A percentile compares a stretch with the other conserved stretches of the same genome.
Conservation (phyloP, 2,888 invertebrate genomes). For the Lysandra coridon region DNA sequence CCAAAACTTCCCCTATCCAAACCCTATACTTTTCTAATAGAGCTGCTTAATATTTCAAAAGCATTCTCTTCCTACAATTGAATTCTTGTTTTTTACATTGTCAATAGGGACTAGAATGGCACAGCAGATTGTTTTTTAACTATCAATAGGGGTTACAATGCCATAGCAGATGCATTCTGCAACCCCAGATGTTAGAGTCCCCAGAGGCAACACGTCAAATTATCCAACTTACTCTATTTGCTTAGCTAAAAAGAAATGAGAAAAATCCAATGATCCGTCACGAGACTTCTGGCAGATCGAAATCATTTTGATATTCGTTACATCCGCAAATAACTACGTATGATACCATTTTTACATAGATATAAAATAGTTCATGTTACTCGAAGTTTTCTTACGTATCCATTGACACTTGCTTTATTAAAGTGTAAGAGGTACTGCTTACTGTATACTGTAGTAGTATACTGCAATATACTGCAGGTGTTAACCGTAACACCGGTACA, state of each 20-base stretch:
- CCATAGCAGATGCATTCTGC: conserved; percentile 40
- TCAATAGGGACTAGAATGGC: background rate
- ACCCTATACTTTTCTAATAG: conserved; percentile 29
- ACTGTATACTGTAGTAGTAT: too few relatives aligned
- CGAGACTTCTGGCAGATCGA: background rate
- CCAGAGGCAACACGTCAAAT: conserved; percentile 59
- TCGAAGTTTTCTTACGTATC: too few relatives aligned
- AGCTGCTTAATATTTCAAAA: conserved; percentile 56
- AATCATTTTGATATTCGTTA: background rate
- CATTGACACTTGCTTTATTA: too few relatives aligned
- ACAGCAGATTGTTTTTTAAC: background rate
- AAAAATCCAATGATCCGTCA: background rate
- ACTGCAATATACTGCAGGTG: too few relatives aligned
- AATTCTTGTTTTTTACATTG: conserved; percentile 46
- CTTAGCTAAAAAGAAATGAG: conserved; percentile 55
- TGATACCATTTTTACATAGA: too few relatives aligned
- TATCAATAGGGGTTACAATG: background rate
- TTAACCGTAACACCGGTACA: too few relatives aligned
- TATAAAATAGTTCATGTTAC: too few relatives aligned
- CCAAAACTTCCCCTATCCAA: conserved; percentile 3
- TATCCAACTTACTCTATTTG: conserved; percentile 72
- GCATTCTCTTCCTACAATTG: conserved; percentile 54
- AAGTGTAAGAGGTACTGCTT: too few relatives aligned
- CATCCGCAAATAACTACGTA: background rate
- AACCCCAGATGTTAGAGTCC: conserved; percentile 59